Evolutionary conservation across 2,888 invertebrate species (phyloP), one percentile per base, ranked within the genome.

Genomic region (Orthonychiurus folsomi): DNA sequence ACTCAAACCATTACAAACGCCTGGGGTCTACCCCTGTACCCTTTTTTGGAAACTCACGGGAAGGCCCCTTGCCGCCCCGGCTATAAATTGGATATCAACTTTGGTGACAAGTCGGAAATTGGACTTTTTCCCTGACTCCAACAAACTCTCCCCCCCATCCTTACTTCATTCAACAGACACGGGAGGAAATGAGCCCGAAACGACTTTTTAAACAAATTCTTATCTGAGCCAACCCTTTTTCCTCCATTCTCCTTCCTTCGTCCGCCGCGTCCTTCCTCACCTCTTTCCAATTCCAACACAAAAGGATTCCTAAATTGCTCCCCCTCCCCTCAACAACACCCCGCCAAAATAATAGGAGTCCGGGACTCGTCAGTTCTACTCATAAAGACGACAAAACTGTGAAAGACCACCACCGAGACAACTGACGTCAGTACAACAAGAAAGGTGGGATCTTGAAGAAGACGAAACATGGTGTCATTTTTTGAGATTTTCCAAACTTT

Each of bases 101-200:
- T 65, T 69, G 67, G 66, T 73, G 73, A 73, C 73, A 73, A 71
- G 69, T 71, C 71, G 73, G 73, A 73, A 73, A 73, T 73, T 73
- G 73, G 73, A 73, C 71, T 73, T 73, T 69, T 73, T 71, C 71
- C 71, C 71, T 67, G 73, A 52, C 52, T 52, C 20, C 12, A 52
- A 52, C 50, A 25, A 26, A 56, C 56, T 21, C 56, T 25, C 23
- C n/a, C n/a, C n/a, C n/a, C 20, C 53, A 15, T 20, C 20, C 21
- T 20, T 53, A 15, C 53, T 20, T 20, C 37, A 27, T 47, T 37
- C 57, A 57, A 56, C 69, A 66, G 69, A 68, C 64, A 65, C 67
- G 65, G 63, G 66, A 70, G 73, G 71, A 73, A 73, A 71, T 71
- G 70, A 71, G 70, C 68, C 70, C 66, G 69, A 71, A 70, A 70